These are phyloP conservation scores for Caenorhabditis plicata DNA, from an alignment of 2,888 invertebrate species.

Conservation along the genomic window DNA sequence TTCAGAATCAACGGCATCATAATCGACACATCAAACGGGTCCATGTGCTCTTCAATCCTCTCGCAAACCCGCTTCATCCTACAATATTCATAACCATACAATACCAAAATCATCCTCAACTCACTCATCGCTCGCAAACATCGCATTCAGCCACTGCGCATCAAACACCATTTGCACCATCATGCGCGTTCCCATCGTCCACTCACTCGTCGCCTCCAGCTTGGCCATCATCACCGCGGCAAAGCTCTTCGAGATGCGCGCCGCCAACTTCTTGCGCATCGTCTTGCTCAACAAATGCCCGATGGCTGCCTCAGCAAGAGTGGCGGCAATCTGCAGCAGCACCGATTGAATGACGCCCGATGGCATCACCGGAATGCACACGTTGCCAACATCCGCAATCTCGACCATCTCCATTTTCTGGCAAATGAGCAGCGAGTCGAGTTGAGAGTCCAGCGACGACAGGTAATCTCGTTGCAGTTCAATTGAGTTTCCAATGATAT, in stretches of 20 bases:
- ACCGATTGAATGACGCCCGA: slow-evolving; percentile 28
- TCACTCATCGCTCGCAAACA: slow-evolving; percentile 34
- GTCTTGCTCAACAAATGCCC: slow-evolving; percentile 35
- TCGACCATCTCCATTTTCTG: slow-evolving; percentile 41
- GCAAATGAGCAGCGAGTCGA: not conserved
- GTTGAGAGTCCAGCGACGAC: no score
- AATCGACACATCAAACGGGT: slow-evolving; percentile 47
- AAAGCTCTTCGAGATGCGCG: slow-evolving; percentile 6
- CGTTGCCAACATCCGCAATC: slow-evolving; percentile 34
- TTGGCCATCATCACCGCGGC: slow-evolving; percentile 21
- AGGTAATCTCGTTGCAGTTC: no score
- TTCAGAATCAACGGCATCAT: slow-evolving; percentile 34
- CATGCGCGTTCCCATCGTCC: slow-evolving; percentile 23
- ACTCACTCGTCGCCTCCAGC: slow-evolving; percentile 13
- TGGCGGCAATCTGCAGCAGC: slow-evolving; percentile 21
- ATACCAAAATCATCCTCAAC: not conserved
- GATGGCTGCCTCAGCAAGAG: slow-evolving; percentile 28
- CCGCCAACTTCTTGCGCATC: no score
- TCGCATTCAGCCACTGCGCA: slow-evolving; percentile 17
- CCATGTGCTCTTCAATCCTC: slow-evolving; percentile 31
- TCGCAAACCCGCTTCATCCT: slow-evolving; percentile 5
- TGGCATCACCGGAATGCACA: slow-evolving; percentile 28
- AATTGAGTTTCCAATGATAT: no score
- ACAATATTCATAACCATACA: not conserved
- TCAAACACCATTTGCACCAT: slow-evolving; percentile 26